Evolutionary conservation across 2,113 vertebrate species (phyloP), one percentile per base, ranked within the genome.

Genomic region (Syngnathus scovelli): DNA sequence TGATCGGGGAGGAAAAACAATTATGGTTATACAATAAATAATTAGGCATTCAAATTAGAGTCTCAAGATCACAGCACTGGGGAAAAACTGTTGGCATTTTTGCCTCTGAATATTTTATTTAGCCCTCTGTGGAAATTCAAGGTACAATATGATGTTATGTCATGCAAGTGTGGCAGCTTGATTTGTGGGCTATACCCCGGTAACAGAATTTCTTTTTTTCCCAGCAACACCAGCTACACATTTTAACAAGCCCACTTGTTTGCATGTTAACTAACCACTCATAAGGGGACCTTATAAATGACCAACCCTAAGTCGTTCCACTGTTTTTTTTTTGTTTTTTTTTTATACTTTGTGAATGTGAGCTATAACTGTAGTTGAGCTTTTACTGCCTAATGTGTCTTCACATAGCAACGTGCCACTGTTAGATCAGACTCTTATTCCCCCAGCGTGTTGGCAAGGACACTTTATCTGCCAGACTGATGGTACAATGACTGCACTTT

Each of bases 1-100:
- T 71, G 41, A 51, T 68, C 77, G 44, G 63, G 27, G 49, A 73
- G 63, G 66, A 38, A 74, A 77, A 81, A 60, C 58, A 79, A 66
- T 63, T 62, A 37, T 69, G 63, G 46, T 76, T 33, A 33, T 33
- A 70, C 69, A 79, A 61, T 21, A 75, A 61, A 73, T 72, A 78
- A 84, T 87, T 82, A 74, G 78, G 16, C 66, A 33, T 55, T 76
- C 41, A 68, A 64, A 68, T 64, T 75, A 55, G 68, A 64, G 68
- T 60, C 70, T 78, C 21, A 60, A 67, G 64, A 84, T 84, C 62
- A 55, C 67, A 66, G 65, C 33, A 0, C 56, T 69, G 51, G 7
- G 48, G 36, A 2, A 59, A 49, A 66, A 67, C 68, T 70, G 68
- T 69, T 64, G 69, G 67, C 71, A 70, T 63, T 76, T 71, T 68